Evolutionary conservation across 2,113 vertebrate species (phyloP).

Genomic region (Coreoperca whiteheadi): DNA sequence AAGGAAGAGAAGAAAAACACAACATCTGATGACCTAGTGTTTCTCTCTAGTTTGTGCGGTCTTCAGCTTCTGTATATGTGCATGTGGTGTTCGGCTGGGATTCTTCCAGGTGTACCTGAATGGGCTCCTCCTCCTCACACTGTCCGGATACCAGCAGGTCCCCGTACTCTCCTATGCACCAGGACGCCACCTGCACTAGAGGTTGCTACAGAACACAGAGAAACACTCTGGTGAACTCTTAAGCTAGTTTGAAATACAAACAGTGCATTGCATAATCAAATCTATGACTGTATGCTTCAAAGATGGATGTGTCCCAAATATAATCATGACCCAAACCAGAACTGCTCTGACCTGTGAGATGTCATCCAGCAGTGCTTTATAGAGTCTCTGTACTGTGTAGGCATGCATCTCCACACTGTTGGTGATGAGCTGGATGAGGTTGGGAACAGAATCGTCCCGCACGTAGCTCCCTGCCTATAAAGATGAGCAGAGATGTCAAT

Average conservation of each 20-base stretch:
- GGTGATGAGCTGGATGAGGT: constrained; percentile 99
- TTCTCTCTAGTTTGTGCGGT: neutral
- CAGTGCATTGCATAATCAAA: neutral
- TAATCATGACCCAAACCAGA: constrained; percentile 21
- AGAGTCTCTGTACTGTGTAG: constrained; percentile 98
- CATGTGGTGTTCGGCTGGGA: too few species aligned
- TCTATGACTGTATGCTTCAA: neutral
- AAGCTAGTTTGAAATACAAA: neutral
- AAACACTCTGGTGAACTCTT: constrained; percentile 17
- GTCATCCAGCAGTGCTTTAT: constrained; percentile 98
- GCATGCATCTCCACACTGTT: constrained; percentile 99
- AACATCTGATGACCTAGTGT: neutral
- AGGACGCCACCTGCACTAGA: constrained; percentile 96
- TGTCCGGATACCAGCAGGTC: constrained; percentile 97
- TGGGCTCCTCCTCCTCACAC: constrained; percentile 98
- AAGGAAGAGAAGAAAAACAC: neutral
- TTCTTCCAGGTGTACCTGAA: constrained; percentile 87
- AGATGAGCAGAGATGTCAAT: constrained; percentile 17
- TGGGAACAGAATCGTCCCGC: constrained; percentile 97
- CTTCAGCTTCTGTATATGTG: neutral
- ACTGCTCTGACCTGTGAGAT: constrained; percentile 91
- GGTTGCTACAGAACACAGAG: constrained; percentile 89
- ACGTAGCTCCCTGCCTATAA: constrained; percentile 97
- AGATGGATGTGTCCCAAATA: neutral
- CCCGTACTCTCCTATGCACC: constrained; percentile 99